Conservation (phyloP, 2,113 vertebrate genomes). For the Haemorhous mexicanus region DNA sequence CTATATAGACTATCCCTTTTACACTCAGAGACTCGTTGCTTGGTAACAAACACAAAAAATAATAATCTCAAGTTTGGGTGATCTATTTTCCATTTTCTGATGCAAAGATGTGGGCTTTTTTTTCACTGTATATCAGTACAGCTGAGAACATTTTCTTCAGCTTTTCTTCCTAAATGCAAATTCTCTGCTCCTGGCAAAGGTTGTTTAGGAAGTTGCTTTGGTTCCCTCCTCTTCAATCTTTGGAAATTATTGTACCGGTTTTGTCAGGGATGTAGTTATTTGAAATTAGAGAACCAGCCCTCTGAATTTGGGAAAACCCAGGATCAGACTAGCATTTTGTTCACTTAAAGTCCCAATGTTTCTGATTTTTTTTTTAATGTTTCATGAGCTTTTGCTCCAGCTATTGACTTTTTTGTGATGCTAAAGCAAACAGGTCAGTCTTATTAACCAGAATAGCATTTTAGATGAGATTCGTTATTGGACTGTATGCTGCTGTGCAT, state of each 20-base stretch:
- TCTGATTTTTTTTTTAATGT: background rate
- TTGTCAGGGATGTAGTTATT: constrained; percentile 4
- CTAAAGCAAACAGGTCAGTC: background rate
- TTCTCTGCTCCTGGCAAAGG: constrained; percentile 27
- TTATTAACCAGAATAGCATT: background rate
- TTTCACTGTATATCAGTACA: background rate
- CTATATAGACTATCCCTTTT: constrained; percentile 52
- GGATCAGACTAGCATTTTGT: background rate
- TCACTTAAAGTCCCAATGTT: background rate
- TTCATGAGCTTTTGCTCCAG: constrained; percentile 5
- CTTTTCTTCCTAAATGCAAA: constrained; percentile 12
- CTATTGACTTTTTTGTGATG: background rate
- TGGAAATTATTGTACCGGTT: constrained; percentile 11
- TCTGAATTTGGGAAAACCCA: constrained; percentile 32
- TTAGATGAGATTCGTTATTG: background rate
- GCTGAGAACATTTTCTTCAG: background rate
- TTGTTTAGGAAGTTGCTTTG: constrained; percentile 54
- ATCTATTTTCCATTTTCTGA: constrained; percentile 46
- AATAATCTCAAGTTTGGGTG: constrained; percentile 65
- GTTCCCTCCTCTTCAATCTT: constrained; percentile 22
- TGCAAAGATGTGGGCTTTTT: constrained; percentile 7
- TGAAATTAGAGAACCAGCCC: background rate
- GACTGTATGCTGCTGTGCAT: background rate
- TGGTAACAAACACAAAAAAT: constrained; percentile 67
- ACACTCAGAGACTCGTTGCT: constrained; percentile 69